Percentiles rank a stretch among this genome's conserved stretches.
These are phyloP conservation scores for Nothobranchius furzeri DNA, from an alignment of 2,113 vertebrate species.

Conservation along the genomic window DNA sequence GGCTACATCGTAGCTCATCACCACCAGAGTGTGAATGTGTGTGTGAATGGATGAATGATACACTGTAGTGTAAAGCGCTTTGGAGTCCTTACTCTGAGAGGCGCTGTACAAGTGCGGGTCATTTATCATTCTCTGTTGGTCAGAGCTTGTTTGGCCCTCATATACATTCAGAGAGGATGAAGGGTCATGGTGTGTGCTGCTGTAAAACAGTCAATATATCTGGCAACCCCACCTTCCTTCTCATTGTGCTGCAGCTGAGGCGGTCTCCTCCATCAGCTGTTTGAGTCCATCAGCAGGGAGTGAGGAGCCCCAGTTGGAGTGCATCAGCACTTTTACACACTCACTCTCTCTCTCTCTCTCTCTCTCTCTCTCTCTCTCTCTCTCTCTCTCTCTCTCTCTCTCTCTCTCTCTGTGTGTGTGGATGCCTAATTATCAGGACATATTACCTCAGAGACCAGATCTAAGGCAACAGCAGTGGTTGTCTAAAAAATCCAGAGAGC, in stretches of 20 bases:
- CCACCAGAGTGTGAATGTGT: too few relatives aligned
- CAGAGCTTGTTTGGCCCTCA: constrained; percentile 40
- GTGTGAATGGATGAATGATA: too few relatives aligned
- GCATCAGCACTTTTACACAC: constrained; percentile 5
- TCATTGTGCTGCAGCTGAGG: constrained; percentile 37
- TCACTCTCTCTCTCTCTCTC: constrained; percentile 18
- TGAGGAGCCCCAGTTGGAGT: constrained; percentile 3
- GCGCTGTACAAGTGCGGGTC: too few relatives aligned
- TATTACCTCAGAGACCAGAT: constrained; percentile 77
- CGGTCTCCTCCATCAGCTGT: constrained; percentile 66
- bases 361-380: constrained; percentile 20
- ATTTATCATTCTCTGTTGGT: background rate
- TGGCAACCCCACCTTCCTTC: constrained; percentile 31
- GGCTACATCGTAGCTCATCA: too few relatives aligned
- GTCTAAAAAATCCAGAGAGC: constrained; percentile 66
- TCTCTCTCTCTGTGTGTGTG: constrained; percentile 16
- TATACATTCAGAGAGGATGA: constrained; percentile 29
- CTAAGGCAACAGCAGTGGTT: constrained; percentile 73
- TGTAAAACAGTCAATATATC: constrained; percentile 29
- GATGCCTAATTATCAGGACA: constrained; percentile 68
- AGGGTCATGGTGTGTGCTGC: constrained; percentile 26
- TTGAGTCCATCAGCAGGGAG: constrained; percentile 34
- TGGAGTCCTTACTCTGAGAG: too few relatives aligned
- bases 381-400: background rate
- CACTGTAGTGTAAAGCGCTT: too few relatives aligned